Conservation (phyloP, 2,888 invertebrate genomes). For the Tridacna gigas region DNA sequence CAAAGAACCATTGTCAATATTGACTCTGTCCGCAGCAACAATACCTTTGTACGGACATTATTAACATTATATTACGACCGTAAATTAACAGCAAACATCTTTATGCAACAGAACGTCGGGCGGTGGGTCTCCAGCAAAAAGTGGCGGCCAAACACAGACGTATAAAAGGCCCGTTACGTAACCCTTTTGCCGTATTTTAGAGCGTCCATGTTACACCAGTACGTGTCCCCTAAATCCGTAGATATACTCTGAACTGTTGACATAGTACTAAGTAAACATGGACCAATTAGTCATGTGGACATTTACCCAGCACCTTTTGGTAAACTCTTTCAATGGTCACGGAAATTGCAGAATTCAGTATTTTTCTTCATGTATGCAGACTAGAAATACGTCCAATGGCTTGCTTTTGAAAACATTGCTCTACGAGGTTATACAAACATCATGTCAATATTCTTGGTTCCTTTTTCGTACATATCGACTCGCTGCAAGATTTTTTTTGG, state of each 20-base stretch:
- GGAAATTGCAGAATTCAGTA: too few species aligned
- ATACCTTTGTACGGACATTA: conserved; percentile 24
- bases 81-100: conserved; percentile 28
- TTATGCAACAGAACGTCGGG: conserved; percentile 5
- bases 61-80: conserved; percentile 28
- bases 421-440: too few species aligned
- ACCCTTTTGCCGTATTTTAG: not conserved
- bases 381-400: too few species aligned
- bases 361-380: too few species aligned
- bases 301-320: conserved; percentile 33
- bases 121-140: not conserved
- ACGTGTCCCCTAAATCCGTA: conserved; percentile 4
- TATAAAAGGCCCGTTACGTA: not conserved
- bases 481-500: too few species aligned
- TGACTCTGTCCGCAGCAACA: conserved; percentile 37
- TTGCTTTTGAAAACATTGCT: too few species aligned
- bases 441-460: too few species aligned
- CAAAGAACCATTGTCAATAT: conserved; percentile 49
- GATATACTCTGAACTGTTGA: conserved; percentile 12
- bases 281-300: conserved; percentile 32
- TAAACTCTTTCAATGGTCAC: not conserved
- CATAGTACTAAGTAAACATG: conserved; percentile 13
- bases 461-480: too few species aligned
- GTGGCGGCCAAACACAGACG: not conserved
- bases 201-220: not conserved